Percentiles rank a stretch among this genome's conserved stretches.
phyloP scores from a whole-genome alignment of 2,888 invertebrate species.

The Nomada fabriciana region DNA sequence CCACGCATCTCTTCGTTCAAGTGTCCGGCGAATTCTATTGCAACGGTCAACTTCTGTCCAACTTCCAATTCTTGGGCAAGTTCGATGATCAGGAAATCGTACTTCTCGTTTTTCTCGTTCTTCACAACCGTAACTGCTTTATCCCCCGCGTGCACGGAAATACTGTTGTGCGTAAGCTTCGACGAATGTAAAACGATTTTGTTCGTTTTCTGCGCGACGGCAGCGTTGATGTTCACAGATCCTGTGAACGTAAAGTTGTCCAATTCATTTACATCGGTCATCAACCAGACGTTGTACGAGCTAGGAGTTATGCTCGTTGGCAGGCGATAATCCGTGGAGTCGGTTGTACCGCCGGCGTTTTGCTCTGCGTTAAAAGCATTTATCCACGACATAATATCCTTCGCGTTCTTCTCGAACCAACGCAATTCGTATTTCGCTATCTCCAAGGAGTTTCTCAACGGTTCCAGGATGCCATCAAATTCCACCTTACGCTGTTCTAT shows the following conservation, averaged over 20 bases:
- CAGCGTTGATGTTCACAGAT: constrained; percentile 68
- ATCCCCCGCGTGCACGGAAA: not conserved
- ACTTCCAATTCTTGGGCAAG: constrained; percentile 82
- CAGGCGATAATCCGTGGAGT: constrained; percentile 84
- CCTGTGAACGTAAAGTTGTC: constrained; percentile 77
- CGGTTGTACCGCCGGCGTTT: not conserved
- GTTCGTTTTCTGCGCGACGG: constrained; percentile 50
- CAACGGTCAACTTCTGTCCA: constrained; percentile 84
- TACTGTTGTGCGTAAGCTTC: not conserved
- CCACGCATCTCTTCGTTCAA: constrained; percentile 87
- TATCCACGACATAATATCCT: constrained; percentile 64
- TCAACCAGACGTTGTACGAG: constrained; percentile 85
- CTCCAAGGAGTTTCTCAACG: constrained; percentile 64
- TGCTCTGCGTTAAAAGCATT: not conserved
- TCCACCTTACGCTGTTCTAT: constrained; percentile 50
- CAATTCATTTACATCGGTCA: constrained; percentile 84
- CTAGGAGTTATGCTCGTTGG: constrained; percentile 86
- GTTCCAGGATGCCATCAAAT: constrained; percentile 46
- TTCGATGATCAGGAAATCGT: constrained; percentile 85
- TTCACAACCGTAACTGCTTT: not conserved
- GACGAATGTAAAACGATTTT: constrained; percentile 72
- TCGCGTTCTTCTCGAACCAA: constrained; percentile 65
- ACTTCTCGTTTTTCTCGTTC: constrained; percentile 63
- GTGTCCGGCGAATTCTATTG: constrained; percentile 86
- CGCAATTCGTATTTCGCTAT: constrained; percentile 71